Evolutionary conservation across 2,113 vertebrate species (phyloP).

Genomic region (Dicaeum eximium): DNA sequence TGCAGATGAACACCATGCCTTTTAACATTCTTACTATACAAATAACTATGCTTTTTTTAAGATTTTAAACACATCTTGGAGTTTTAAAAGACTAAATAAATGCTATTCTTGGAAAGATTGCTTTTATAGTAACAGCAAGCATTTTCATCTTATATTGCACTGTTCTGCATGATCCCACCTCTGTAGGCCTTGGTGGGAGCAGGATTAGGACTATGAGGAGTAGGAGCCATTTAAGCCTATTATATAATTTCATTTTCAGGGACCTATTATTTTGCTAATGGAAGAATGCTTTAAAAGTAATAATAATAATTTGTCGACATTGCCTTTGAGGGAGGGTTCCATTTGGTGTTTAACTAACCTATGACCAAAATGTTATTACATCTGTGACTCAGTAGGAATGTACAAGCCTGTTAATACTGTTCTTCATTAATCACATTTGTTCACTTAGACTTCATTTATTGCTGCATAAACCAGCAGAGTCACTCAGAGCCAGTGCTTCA

Average conservation of each 20-base stretch:
- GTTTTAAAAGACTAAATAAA: slow-evolving; percentile 19
- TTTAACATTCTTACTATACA: slow-evolving; percentile 9
- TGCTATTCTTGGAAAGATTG: slow-evolving; percentile 16
- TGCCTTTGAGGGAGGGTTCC: slow-evolving; percentile 45
- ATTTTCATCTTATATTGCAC: slow-evolving; percentile 51
- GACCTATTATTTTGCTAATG: slow-evolving; percentile 51
- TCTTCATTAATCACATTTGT: neutral
- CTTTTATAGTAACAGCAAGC: slow-evolving; percentile 42
- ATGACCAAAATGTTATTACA: slow-evolving; percentile 47
- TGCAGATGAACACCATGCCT: neutral
- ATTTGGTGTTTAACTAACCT: slow-evolving; percentile 47
- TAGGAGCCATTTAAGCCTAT: slow-evolving; percentile 6
- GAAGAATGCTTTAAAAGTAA: slow-evolving; percentile 52
- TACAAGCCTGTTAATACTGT: slow-evolving; percentile 18
- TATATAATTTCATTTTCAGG: slow-evolving; percentile 58
- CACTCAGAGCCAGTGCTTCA: slow-evolving; percentile 10
- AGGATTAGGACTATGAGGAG: slow-evolving; percentile 38
- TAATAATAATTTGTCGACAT: neutral
- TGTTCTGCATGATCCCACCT: slow-evolving; percentile 40
- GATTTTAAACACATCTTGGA: slow-evolving; percentile 15
- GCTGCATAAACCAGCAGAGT: slow-evolving; percentile 18
- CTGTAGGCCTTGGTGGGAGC: neutral
- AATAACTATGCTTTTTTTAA: neutral
- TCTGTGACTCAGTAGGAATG: slow-evolving; percentile 25
- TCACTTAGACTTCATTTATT: slow-evolving; percentile 64